A percentile compares a stretch with the other conserved stretches of the same genome.
Conservation (phyloP, 2,888 invertebrate genomes). For the Aspidiotus destructor region DNA sequence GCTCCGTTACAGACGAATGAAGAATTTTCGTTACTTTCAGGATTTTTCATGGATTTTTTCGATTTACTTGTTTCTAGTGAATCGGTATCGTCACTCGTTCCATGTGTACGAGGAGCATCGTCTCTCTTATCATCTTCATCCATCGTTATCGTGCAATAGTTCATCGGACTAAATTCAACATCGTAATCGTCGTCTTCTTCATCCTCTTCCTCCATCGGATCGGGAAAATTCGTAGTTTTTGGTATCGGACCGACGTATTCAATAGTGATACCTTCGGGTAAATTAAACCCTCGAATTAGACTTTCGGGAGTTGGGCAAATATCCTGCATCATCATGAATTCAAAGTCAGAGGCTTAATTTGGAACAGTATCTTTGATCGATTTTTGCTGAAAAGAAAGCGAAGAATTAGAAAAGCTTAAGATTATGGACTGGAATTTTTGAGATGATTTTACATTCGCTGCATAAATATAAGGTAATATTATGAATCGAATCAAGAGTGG, state of each 20-base stretch:
- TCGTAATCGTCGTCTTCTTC: slow-evolving; percentile 34
- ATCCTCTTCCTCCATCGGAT: slow-evolving; percentile 18
- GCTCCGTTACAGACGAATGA: slow-evolving; percentile 25
- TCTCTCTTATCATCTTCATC: slow-evolving; percentile 35
- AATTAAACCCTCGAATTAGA: no score
- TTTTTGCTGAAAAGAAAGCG: no score
- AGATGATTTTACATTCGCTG: no score
- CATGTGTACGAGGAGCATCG: background rate
- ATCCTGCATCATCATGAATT: background rate
- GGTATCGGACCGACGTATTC: background rate
- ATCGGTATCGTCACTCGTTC: background rate
- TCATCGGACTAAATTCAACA: slow-evolving; percentile 40
- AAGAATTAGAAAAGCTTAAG: no score
- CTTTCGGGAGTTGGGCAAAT: background rate
- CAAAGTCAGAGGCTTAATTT: no score
- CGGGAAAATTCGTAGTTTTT: background rate
- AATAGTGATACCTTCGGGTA: slow-evolving; percentile 3
- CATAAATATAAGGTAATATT: no score
- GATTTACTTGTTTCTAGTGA: background rate
- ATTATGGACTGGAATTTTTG: no score
- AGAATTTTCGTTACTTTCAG: slow-evolving; percentile 24
- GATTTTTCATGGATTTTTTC: background rate
- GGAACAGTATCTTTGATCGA: no score
- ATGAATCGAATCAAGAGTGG: no score
- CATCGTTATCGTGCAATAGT: slow-evolving; percentile 41